Conservation (phyloP, 2,888 invertebrate species). For the Lymantria dispar region DNA sequence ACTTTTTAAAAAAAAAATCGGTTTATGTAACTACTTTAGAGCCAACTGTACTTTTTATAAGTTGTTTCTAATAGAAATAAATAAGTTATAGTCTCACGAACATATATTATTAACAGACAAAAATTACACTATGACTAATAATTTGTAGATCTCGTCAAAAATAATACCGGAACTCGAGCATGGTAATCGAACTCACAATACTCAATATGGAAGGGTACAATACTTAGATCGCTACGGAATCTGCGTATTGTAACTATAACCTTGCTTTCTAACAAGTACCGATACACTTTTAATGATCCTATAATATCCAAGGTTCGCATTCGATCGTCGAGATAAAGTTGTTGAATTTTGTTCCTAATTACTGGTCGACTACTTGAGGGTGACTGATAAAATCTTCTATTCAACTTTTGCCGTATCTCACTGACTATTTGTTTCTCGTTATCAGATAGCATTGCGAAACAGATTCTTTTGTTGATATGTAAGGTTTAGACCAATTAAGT, state of each 20-base stretch:
- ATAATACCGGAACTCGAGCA: too few relatives aligned
- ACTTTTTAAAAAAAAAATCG: too few relatives aligned
- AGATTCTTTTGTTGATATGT: slow-evolving; percentile 50
- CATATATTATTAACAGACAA: not conserved
- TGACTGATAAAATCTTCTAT: slow-evolving; percentile 55
- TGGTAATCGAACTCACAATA: too few relatives aligned
- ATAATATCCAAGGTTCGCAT: slow-evolving; percentile 69
- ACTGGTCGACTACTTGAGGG: slow-evolving; percentile 47
- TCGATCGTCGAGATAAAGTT: slow-evolving; percentile 62
- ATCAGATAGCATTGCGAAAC: slow-evolving; percentile 63
- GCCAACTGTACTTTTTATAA: too few relatives aligned
- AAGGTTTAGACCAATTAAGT: slow-evolving; percentile 38
- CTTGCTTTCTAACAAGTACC: slow-evolving; percentile 73
- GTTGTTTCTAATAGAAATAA: too few relatives aligned
- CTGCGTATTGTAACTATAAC: slow-evolving; percentile 36
- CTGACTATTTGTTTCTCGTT: slow-evolving; percentile 59
- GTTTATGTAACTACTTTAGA: too few relatives aligned
- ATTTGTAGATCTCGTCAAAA: too few relatives aligned
- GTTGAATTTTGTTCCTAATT: slow-evolving; percentile 52
- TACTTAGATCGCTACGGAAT: too few relatives aligned
- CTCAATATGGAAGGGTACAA: too few relatives aligned
- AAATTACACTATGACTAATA: not conserved
- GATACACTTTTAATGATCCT: slow-evolving; percentile 74
- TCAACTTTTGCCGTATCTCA: slow-evolving; percentile 54
- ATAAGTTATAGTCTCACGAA: not conserved